Evolutionary conservation across 2,797 vertebrate species (phyloP).

Genomic region (Toxotes lorentzi): DNA sequence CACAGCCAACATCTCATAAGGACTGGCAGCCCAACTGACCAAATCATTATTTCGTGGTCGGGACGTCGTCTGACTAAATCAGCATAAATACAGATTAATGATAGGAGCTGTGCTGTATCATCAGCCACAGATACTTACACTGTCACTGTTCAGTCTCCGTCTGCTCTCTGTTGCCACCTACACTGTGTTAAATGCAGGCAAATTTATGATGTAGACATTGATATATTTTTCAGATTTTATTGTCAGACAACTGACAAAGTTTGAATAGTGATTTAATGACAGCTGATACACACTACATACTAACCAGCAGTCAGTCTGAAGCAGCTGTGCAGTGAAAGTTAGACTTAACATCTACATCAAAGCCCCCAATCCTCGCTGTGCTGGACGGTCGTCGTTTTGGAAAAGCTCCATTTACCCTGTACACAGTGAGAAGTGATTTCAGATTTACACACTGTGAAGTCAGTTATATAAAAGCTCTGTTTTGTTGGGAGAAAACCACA

Average conservation of each 20-base stretch:
- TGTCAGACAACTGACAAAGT: too few species aligned
- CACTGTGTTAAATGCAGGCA: too few species aligned
- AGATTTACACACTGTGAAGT: not conserved
- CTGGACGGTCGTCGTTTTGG: not conserved
- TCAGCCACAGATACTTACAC: too few species aligned
- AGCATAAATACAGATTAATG: not conserved
- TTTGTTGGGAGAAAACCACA: not conserved
- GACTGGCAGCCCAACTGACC: not conserved
- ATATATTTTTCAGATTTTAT: too few species aligned
- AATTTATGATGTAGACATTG: too few species aligned
- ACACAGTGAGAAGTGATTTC: not conserved
- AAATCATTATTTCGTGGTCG: not conserved
- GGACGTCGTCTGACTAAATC: not conserved
- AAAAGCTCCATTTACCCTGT: not conserved
- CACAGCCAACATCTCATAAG: not conserved
- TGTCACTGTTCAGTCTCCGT: not conserved
- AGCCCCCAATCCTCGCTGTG: not conserved
- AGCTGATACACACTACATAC: too few species aligned
- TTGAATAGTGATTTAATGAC: too few species aligned
- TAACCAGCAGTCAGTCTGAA: too few species aligned
- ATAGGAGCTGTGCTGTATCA: not conserved
- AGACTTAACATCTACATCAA: not conserved
- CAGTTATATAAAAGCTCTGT: not conserved
- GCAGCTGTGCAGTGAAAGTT: too few species aligned
- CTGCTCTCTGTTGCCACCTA: too few species aligned